Conservation (phyloP, 2,797 vertebrate genomes). For the Lates japonicus region DNA sequence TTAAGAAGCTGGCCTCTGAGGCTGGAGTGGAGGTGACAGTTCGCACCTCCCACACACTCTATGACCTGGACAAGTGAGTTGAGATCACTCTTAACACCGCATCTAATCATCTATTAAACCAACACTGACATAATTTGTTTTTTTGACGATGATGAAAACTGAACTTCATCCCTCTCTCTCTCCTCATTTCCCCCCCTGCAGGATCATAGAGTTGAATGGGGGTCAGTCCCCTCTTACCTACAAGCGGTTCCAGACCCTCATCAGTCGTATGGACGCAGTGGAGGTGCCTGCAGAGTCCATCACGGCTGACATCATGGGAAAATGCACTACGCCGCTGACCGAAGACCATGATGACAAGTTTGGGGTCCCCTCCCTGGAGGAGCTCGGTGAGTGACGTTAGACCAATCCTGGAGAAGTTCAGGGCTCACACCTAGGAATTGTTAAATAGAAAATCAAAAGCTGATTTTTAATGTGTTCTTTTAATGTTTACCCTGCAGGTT, state of each 20-base stretch:
- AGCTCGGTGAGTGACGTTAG: conserved; percentile 88
- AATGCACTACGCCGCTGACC: conserved; percentile 90
- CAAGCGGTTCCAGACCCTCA: conserved; percentile 96
- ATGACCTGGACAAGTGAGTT: conserved; percentile 96
- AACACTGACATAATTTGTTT: not conserved
- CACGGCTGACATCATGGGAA: conserved; percentile 91
- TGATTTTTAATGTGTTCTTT: conserved; percentile 14
- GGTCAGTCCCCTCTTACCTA: conserved; percentile 98
- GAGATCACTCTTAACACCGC: not conserved
- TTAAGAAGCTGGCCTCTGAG: conserved; percentile 96
- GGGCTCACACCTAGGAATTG: not conserved
- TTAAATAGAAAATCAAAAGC: not conserved
- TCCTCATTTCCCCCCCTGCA: conserved; percentile 57
- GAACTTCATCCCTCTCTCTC: not conserved
- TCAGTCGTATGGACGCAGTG: conserved; percentile 95
- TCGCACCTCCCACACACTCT: conserved; percentile 96
- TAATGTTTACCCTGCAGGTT: conserved; percentile 84
- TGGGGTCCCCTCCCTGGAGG: conserved; percentile 95
- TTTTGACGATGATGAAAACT: not conserved
- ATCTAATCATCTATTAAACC: not conserved
- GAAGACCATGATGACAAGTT: conserved; percentile 98
- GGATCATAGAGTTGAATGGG: conserved; percentile 97
- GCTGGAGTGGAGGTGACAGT: conserved; percentile 97
- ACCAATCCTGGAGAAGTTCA: not conserved
- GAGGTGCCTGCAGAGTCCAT: conserved; percentile 93